Conservation (phyloP, 2,797 vertebrate genomes). For the Podarcis lilfordi region DNA sequence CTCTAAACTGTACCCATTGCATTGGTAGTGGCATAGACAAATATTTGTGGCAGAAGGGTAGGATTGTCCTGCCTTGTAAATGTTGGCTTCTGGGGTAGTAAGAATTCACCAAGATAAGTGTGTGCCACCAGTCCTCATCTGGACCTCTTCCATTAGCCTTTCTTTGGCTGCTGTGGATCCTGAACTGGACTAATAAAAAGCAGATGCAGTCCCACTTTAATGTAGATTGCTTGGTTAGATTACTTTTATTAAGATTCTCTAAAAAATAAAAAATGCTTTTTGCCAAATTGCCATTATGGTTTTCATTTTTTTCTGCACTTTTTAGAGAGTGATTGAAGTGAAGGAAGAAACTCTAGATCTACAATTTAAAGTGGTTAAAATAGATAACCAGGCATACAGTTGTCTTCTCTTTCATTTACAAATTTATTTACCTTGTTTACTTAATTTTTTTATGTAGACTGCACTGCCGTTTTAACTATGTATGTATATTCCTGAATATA, state of each 20-base stretch:
- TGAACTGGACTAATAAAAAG: background rate
- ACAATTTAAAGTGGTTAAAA: background rate
- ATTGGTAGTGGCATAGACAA: background rate
- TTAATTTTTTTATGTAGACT: background rate
- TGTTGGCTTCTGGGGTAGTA: constrained; percentile 16
- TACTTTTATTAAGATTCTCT: constrained; percentile 13
- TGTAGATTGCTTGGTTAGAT: background rate
- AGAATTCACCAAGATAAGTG: background rate
- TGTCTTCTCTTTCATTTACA: background rate
- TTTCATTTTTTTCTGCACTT: background rate
- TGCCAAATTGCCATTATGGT: background rate
- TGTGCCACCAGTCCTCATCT: background rate
- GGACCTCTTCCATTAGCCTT: background rate
- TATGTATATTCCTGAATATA: background rate
- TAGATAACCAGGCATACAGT: background rate
- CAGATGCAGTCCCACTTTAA: background rate
- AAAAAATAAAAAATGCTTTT: background rate
- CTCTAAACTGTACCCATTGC: background rate
- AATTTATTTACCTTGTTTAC: background rate
- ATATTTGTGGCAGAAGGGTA: background rate
- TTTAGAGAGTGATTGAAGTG: background rate
- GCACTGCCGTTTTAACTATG: background rate
- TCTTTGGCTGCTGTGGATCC: background rate
- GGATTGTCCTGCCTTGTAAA: background rate
- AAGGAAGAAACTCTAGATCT: background rate